A percentile compares a stretch with the other conserved stretches of the same genome.
Evolutionary conservation across 2,888 invertebrate species (phyloP).

Genomic region (Tenthredo scrophulariae): DNA sequence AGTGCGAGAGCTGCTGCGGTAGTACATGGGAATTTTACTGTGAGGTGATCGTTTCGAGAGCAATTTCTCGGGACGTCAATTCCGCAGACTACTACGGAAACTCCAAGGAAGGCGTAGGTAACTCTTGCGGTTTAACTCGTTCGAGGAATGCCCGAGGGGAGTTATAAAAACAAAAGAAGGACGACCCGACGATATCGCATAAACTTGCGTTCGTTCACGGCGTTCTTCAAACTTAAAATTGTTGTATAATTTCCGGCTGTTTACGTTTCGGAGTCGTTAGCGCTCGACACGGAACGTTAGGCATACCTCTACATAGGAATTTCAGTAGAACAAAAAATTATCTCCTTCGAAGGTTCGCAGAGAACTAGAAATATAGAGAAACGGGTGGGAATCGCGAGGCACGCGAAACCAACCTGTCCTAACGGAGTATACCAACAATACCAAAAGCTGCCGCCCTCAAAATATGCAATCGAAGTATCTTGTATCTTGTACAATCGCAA

Average conservation of each 20-base stretch:
- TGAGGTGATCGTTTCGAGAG: conserved; percentile 15
- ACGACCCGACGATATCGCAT: not conserved
- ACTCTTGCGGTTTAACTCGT: conserved; percentile 18
- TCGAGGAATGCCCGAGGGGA: conserved; percentile 10
- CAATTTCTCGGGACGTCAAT: conserved; percentile 21
- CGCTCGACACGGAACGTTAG: conserved; percentile 27
- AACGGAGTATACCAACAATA: too few relatives aligned
- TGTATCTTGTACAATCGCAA: too few relatives aligned
- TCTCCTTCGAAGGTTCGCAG: not conserved
- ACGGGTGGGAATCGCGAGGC: not conserved
- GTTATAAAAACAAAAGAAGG: not conserved
- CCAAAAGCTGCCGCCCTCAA: too few relatives aligned
- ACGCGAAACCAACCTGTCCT: not conserved
- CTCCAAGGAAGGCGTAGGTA: not conserved
- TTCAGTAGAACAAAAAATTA: not conserved
- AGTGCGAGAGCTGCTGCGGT: not conserved
- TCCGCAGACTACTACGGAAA: not conserved
- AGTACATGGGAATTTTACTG: conserved; percentile 2
- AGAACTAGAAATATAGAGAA: not conserved
- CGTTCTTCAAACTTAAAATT: conserved; percentile 17
- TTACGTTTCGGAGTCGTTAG: conserved; percentile 34
- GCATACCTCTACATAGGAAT: not conserved
- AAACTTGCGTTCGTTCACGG: not conserved
- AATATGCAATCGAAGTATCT: too few relatives aligned
- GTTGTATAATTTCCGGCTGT: conserved; percentile 22